phyloP scores from a whole-genome alignment of 2,888 invertebrate genomes.

The Urechis unicinctus region DNA sequence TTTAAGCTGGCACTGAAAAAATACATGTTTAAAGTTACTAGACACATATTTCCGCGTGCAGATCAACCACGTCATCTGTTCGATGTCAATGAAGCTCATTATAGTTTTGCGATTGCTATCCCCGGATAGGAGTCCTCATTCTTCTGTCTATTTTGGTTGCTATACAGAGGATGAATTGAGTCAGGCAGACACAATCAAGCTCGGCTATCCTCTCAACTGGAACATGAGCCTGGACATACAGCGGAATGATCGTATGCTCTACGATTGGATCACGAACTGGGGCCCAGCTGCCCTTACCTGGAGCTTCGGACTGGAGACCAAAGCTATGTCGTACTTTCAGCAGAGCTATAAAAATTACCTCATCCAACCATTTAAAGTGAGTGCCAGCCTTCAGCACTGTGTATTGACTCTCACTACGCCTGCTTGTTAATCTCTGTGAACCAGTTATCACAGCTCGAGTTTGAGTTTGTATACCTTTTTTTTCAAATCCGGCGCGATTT shows the following conservation, averaged over 20 bases:
- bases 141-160: constrained; percentile 4
- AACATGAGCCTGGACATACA: constrained; percentile 23
- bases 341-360: constrained; percentile 25
- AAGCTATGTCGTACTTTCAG: constrained; percentile 15
- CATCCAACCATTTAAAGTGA: constrained; percentile 24
- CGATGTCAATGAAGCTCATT: too few relatives aligned
- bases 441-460: too few relatives aligned
- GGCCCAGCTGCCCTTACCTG: constrained; percentile 23
- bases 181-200: constrained; percentile 25
- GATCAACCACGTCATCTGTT: too few relatives aligned
- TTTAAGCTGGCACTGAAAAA: too few relatives aligned
- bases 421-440: too few relatives aligned
- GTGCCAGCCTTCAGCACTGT: background rate
- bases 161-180: constrained; percentile 17
- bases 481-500: too few relatives aligned
- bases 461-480: too few relatives aligned
- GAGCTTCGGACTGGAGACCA: constrained; percentile 19
- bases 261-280: constrained; percentile 14
- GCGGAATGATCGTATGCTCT: constrained; percentile 23
- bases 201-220: constrained; percentile 26
- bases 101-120: too few relatives aligned
- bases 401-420: background rate
- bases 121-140: too few relatives aligned
- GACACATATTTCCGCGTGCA: too few relatives aligned
- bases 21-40: too few relatives aligned